A percentile compares a stretch with the other conserved stretches of the same genome.
phyloP scores from a whole-genome alignment of 1,140 invertebrate species.

The Homarus americanus region DNA sequence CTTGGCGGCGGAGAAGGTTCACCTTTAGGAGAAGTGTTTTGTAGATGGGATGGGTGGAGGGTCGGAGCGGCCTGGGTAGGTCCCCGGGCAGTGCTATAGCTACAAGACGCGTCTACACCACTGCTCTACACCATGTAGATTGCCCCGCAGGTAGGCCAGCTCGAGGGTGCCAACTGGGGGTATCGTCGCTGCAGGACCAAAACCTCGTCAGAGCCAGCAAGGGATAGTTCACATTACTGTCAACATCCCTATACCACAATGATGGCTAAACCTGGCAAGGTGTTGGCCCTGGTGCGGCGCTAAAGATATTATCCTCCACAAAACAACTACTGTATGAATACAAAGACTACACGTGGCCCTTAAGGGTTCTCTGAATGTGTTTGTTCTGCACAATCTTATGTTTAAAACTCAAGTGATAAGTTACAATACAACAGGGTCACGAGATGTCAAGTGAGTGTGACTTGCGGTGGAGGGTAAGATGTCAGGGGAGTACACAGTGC shows the following conservation, averaged over 20 bases:
- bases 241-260: neutral
- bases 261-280: neutral
- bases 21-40: neutral
- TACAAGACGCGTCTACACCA: neutral
- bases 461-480: neutral
- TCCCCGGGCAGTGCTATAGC: neutral
- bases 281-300: neutral
- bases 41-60: slow-evolving; percentile 5
- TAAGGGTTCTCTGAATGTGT: neutral
- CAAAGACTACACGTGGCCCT: too few species aligned
- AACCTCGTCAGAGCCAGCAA: slow-evolving; percentile 12
- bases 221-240: neutral
- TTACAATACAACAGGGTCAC: too few species aligned
- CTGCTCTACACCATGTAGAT: slow-evolving; percentile 40
- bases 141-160: neutral
- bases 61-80: neutral
- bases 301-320: neutral
- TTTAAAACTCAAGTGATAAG: too few species aligned
- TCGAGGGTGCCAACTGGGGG: neutral
- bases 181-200: slow-evolving; percentile 23
- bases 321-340: neutral
- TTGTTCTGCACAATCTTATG: too few species aligned
- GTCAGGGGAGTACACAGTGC: slow-evolving; percentile 1
- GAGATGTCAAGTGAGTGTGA: too few species aligned
- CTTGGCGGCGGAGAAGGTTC: slow-evolving; percentile 14